Evolutionary conservation across 1,140 invertebrate genomes (phyloP).

Genomic region (Pseudomyrmex gracilis): DNA sequence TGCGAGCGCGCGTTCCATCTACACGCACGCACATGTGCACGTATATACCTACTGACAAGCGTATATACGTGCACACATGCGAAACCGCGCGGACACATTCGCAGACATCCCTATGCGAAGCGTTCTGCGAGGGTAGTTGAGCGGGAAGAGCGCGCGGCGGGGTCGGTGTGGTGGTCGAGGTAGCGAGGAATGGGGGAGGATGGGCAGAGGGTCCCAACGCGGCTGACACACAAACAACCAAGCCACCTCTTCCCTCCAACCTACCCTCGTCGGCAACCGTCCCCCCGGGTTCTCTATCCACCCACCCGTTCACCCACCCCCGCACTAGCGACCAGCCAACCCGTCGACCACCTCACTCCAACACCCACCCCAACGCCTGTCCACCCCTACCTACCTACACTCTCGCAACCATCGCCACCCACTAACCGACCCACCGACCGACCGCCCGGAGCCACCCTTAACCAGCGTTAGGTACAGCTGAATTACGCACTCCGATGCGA

Average conservation of each 20-base stretch:
- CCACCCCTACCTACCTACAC: conserved; percentile 44
- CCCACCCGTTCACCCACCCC: conserved; percentile 44
- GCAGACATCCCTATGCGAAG: conserved; percentile 66
- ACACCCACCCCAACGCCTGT: conserved; percentile 56
- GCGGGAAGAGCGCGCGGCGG: conserved; percentile 67
- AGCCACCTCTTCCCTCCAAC: conserved; percentile 76
- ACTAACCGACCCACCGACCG: conserved; percentile 56
- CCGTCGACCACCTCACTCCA: conserved; percentile 61
- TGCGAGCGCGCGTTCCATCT: conserved; percentile 41
- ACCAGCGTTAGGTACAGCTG: conserved; percentile 78
- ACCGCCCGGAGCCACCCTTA: conserved; percentile 62
- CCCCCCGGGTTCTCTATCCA: conserved; percentile 47
- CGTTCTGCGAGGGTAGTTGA: conserved; percentile 71
- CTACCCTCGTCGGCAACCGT: conserved; percentile 46
- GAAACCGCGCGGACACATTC: conserved; percentile 38
- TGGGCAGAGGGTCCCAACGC: conserved; percentile 79
- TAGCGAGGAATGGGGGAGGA: conserved; percentile 62
- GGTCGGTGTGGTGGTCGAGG: conserved; percentile 62
- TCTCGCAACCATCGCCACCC: conserved; percentile 65
- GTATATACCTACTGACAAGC: conserved; percentile 20
- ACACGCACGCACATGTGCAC: conserved; percentile 58
- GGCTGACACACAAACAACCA: conserved; percentile 83
- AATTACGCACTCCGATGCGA: conserved; percentile 79
- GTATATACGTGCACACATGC: conserved; percentile 61
- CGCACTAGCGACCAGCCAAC: conserved; percentile 58